Percentiles rank a stretch among this genome's conserved stretches.
These are phyloP conservation scores for Seriola dumerili DNA, from an alignment of 2,113 vertebrate species.

Conservation along the genomic window DNA sequence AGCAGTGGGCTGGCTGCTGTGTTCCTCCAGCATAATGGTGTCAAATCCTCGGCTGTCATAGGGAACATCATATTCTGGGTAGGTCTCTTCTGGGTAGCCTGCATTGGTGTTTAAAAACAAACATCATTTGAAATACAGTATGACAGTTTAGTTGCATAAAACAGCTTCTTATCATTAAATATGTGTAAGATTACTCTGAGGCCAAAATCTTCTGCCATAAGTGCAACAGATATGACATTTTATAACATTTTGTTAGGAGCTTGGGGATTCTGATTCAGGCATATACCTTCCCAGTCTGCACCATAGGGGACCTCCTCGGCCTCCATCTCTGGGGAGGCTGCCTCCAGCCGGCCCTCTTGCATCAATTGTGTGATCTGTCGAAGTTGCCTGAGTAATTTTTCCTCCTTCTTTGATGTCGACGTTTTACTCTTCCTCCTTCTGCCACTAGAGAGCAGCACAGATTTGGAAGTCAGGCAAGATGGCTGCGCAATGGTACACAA, in stretches of 20 bases:
- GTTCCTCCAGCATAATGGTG: constrained; percentile 83
- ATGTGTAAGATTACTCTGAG: background rate
- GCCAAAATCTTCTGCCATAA: background rate
- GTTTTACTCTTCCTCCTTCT: constrained; percentile 81
- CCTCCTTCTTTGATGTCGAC: constrained; percentile 88
- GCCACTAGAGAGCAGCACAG: constrained; percentile 62
- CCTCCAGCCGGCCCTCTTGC: constrained; percentile 91
- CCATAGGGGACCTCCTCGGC: constrained; percentile 93
- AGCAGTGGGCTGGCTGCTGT: constrained; percentile 84
- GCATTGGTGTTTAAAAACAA: constrained; percentile 66
- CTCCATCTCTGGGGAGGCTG: constrained; percentile 93
- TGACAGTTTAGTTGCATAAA: background rate
- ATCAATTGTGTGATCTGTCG: constrained; percentile 92
- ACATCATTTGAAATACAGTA: background rate
- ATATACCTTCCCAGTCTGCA: constrained; percentile 92
- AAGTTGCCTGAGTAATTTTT: constrained; percentile 90
- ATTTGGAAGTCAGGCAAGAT: background rate
- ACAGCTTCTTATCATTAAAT: background rate
- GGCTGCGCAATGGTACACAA: background rate
- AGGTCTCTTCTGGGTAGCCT: constrained; percentile 97
- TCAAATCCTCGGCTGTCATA: constrained; percentile 74
- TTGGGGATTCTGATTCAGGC: background rate
- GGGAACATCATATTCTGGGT: constrained; percentile 86
- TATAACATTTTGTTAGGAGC: background rate
- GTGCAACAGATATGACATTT: background rate